These are phyloP conservation scores for Apamea monoglypha DNA, from an alignment of 2,888 invertebrate species.

Conservation along the genomic window DNA sequence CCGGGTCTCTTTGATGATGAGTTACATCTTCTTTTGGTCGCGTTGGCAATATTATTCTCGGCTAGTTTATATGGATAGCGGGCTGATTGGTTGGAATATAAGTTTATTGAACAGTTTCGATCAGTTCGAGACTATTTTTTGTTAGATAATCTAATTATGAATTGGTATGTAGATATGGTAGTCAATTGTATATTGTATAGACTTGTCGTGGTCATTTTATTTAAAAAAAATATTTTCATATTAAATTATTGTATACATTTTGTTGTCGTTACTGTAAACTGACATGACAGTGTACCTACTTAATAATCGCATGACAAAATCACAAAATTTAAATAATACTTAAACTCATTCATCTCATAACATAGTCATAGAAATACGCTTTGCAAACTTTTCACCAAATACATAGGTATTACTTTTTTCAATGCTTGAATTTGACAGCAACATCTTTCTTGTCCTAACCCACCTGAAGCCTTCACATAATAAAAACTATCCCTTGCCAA, in stretches of 20 bases:
- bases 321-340: no score
- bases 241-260: background rate
- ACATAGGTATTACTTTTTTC: background rate
- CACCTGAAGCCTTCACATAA: background rate
- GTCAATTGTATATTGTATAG: slow-evolving; percentile 37
- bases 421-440: background rate
- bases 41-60: slow-evolving; percentile 75
- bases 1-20: slow-evolving; percentile 58
- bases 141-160: slow-evolving; percentile 68
- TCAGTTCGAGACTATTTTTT: slow-evolving; percentile 67
- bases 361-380: background rate
- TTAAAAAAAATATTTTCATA: background rate
- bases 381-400: background rate
- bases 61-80: slow-evolving; percentile 77
- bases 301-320: background rate
- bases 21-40: slow-evolving; percentile 69
- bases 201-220: slow-evolving; percentile 9
- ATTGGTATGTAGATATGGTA: slow-evolving; percentile 56
- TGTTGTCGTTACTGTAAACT: background rate
- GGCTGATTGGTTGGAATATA: slow-evolving; percentile 78
- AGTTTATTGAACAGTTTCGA: slow-evolving; percentile 76
- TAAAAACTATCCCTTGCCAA: background rate
- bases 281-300: background rate
- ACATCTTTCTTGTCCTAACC: background rate
- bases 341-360: background rate